These are phyloP conservation scores for Bubo bubo DNA, from an alignment of 2,113 vertebrate genomes.

Conservation along the genomic window DNA sequence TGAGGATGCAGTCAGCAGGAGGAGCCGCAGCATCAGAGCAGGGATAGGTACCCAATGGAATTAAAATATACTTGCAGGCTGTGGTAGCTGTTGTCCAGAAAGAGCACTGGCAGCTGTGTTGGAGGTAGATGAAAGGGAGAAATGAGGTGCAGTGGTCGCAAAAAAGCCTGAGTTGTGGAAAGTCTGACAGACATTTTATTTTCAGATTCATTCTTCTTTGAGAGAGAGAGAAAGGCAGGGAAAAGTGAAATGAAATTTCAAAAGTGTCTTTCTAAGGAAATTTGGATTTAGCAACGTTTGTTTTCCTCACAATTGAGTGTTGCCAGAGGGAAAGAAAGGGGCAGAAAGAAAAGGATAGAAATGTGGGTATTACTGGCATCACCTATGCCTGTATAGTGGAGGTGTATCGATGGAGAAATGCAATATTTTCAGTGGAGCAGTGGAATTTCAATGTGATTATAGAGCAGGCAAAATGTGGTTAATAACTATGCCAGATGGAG, in stretches of 20 bases:
- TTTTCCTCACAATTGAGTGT: not conserved
- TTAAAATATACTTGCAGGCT: not conserved
- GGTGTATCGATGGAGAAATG: not conserved
- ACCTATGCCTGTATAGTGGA: not conserved
- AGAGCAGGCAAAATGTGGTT: not conserved
- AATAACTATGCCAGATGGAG: conserved; percentile 27
- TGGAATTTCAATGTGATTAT: not conserved
- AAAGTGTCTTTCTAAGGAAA: not conserved
- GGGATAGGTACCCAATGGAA: not conserved
- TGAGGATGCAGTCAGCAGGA: not conserved
- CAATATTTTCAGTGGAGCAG: not conserved
- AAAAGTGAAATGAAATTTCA: not conserved
- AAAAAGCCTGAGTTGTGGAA: not conserved
- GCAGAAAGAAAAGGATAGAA: not conserved
- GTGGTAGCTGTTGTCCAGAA: not conserved
- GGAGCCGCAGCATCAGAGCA: not conserved
- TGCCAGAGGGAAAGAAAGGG: not conserved
- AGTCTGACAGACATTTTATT: not conserved
- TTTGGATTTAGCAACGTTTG: not conserved
- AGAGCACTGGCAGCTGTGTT: not conserved
- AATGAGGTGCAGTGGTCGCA: not conserved
- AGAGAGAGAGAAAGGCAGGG: not conserved
- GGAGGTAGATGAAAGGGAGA: not conserved
- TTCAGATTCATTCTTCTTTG: not conserved
- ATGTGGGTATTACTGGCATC: not conserved